Evolutionary conservation across 2,888 invertebrate species (phyloP).

Genomic region (Aleiodes testaceus): DNA sequence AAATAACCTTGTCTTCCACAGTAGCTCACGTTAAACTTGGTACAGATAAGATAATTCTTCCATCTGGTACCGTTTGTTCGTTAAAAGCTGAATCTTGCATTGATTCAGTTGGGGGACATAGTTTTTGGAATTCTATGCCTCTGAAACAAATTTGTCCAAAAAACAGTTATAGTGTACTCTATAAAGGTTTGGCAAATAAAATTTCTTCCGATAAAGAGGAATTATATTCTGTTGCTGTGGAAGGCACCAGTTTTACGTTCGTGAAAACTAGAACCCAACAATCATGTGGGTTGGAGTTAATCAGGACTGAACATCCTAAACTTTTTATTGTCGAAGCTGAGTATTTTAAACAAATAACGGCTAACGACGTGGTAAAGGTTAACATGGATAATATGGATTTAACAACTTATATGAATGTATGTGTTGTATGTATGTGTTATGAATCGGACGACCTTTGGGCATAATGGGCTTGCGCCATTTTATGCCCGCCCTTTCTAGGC

Average conservation of each 20-base stretch:
- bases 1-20: not conserved
- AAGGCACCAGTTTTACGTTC: slow-evolving; percentile 47
- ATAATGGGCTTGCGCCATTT: too few species aligned
- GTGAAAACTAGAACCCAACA: not conserved
- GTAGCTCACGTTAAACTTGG: not conserved
- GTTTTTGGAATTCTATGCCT: slow-evolving; percentile 24
- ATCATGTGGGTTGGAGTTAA: slow-evolving; percentile 40
- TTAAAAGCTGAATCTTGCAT: not conserved
- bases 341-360: not conserved
- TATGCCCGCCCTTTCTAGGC: too few species aligned
- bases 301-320: slow-evolving; percentile 50
- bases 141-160: slow-evolving; percentile 35
- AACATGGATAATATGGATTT: slow-evolving; percentile 40
- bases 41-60: not conserved
- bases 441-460: too few species aligned
- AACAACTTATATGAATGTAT: slow-evolving; percentile 54
- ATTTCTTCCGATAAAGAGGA: not conserved
- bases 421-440: too few species aligned
- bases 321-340: slow-evolving; percentile 43
- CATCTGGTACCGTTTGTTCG: not conserved
- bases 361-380: not conserved
- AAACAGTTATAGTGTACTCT: slow-evolving; percentile 39
- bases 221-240: slow-evolving; percentile 43
- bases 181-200: slow-evolving; percentile 36
- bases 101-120: slow-evolving; percentile 18